These are phyloP conservation scores for Hippocampus abdominalis DNA, from an alignment of 2,113 vertebrate species.

Conservation along the genomic window DNA sequence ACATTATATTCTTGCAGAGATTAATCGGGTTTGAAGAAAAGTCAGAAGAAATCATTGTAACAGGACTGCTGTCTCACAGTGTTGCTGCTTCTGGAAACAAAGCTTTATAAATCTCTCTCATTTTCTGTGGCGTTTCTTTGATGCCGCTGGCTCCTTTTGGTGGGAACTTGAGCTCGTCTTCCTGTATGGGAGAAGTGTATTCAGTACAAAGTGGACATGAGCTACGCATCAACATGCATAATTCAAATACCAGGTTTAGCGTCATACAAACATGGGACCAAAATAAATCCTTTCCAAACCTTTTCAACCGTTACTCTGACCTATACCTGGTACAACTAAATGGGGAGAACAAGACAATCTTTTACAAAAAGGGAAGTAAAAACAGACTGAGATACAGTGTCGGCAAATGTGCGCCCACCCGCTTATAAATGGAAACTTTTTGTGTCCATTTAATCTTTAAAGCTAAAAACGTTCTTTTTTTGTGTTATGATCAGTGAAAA, in stretches of 20 bases:
- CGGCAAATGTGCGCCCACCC: too few relatives aligned
- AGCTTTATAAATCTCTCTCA: not conserved
- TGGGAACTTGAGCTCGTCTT: conserved; percentile 17
- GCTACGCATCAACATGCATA: not conserved
- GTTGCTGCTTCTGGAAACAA: not conserved
- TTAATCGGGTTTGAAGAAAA: not conserved
- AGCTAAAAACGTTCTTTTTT: too few relatives aligned
- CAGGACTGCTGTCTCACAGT: not conserved
- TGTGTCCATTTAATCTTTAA: too few relatives aligned
- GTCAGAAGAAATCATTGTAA: not conserved
- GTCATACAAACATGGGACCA: not conserved
- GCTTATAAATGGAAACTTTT: too few relatives aligned
- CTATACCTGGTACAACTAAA: too few relatives aligned
- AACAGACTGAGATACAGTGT: too few relatives aligned
- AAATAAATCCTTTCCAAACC: not conserved
- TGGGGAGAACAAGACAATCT: too few relatives aligned
- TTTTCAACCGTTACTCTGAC: too few relatives aligned
- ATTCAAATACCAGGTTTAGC: not conserved
- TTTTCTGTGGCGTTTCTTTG: conserved; percentile 47
- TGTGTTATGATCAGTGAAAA: too few relatives aligned
- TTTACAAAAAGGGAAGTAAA: too few relatives aligned
- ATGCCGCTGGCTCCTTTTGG: conserved; percentile 45
- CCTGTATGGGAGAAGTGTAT: conserved; percentile 11
- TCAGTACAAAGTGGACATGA: not conserved
- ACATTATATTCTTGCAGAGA: not conserved